phyloP scores from a whole-genome alignment of 53 echinoderm and acorn worm species.

The Apostichopus leukothele region DNA sequence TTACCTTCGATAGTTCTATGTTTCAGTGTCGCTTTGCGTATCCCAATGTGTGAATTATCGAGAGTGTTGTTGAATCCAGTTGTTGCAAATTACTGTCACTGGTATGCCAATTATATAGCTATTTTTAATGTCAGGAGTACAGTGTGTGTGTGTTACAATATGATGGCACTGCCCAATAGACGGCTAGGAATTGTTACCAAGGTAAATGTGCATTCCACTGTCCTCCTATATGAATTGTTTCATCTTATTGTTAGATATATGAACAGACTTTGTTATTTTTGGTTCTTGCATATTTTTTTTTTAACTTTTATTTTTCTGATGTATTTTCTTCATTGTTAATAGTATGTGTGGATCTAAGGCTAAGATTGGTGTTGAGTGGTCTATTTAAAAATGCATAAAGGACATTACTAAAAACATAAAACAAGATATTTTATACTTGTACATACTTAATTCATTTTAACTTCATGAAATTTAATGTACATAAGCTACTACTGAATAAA shows the following conservation, averaged over 20 bases:
- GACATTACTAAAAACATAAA: background rate
- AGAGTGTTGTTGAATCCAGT: too few species aligned
- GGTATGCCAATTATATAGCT: too few species aligned
- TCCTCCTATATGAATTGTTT: background rate
- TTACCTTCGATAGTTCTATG: too few species aligned
- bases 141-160: too few species aligned
- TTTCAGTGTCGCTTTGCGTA: too few species aligned
- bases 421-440: conserved; percentile 39
- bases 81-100: too few species aligned
- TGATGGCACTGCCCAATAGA: too few species aligned
- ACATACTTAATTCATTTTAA: conserved; percentile 12
- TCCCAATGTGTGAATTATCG: too few species aligned
- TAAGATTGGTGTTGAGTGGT: background rate
- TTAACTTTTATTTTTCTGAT: background rate
- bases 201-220: background rate
- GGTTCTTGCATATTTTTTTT: background rate
- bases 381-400: background rate
- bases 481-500: conserved; percentile 35
- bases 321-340: background rate
- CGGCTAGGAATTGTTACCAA: background rate
- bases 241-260: too few species aligned
- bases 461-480: conserved; percentile 33
- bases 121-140: too few species aligned
- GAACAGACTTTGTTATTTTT: too few species aligned
- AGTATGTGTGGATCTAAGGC: background rate